phyloP scores from a whole-genome alignment of 2,888 invertebrate species.

The Agelastica alni region DNA sequence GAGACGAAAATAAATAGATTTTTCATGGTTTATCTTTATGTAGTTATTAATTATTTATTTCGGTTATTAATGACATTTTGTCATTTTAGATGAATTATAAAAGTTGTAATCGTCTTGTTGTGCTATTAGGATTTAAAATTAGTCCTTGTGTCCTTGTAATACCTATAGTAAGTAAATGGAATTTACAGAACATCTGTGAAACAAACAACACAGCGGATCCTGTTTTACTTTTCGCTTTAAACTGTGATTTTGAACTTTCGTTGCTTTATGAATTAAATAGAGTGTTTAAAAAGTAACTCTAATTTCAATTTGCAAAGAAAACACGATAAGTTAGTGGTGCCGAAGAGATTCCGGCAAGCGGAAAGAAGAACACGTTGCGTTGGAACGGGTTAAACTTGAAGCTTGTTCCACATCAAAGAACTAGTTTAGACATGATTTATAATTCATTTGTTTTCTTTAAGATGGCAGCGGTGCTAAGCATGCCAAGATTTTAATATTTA shows the following conservation, averaged over 20 bases:
- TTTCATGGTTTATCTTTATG: too few relatives aligned
- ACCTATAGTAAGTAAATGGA: background rate
- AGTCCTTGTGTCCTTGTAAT: too few relatives aligned
- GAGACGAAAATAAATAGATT: too few relatives aligned
- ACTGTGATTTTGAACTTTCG: slow-evolving; percentile 13
- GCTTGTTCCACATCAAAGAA: slow-evolving; percentile 32
- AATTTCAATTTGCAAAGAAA: slow-evolving; percentile 31
- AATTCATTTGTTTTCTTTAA: slow-evolving; percentile 36
- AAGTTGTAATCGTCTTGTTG: too few relatives aligned
- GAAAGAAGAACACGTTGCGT: slow-evolving; percentile 17
- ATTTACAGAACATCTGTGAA: background rate
- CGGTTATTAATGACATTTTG: too few relatives aligned
- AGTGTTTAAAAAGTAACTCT: slow-evolving; percentile 28
- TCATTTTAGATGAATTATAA: too few relatives aligned
- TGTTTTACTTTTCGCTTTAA: background rate
- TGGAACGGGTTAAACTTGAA: slow-evolving; percentile 29
- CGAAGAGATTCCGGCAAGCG: background rate
- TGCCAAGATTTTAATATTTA: slow-evolving; percentile 25
- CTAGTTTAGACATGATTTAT: slow-evolving; percentile 34
- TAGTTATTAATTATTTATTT: too few relatives aligned
- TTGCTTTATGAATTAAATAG: slow-evolving; percentile 19
- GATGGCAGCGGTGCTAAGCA: slow-evolving; percentile 26
- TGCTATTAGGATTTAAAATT: too few relatives aligned
- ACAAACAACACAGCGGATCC: background rate
- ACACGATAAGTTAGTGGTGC: slow-evolving; percentile 21